Evolutionary conservation across 1,140 invertebrate genomes (phyloP), one percentile per base, ranked within the genome.

Genomic region (Eurosta solidaginis): DNA sequence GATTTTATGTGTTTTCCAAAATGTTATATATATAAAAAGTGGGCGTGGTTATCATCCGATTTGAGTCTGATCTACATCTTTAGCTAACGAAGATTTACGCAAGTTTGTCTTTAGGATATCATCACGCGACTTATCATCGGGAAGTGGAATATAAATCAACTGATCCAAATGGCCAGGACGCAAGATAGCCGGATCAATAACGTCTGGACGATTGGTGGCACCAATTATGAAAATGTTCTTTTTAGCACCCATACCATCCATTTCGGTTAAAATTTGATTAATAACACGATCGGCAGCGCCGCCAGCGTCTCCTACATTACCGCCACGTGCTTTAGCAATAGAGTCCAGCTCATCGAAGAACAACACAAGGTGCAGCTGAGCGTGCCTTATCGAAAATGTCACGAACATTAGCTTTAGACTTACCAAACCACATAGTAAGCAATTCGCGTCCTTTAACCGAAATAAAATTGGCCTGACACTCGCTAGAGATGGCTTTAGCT

Each of bases 281-380:
- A 99, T 99, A 22, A 99, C 98, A 82, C 98, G 92, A 90, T 99
- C 98, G 29, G 98, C 98, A 73, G 98, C 98, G 81, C 98, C 98
- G 83, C 98, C 98, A 80, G 97, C 98, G 90, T 99, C 98, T 50
- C 98, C 98, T 63, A 97, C 93, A 85, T 93, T 97, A 20, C 98
- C 98, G 82, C 98, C 98, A 89, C 98, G 93, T 29, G 98, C 96
- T 89, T 99, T 99, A 29, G 98, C 98, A 88, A 99, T 99, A 6
- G 98, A 99, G 90, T 99, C 98, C 89, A 99, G 91, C 89, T 99
- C 98, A 90, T 99, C 98, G 89, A 99, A 99, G 92, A 99, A 99
- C 22, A 99, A 89, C 98, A 90, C 98, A 99, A 1, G 98, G 98
- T 14, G 98, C 98, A 81, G 98, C 98, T n/a, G 97, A 96, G 84